A percentile compares a stretch with the other conserved stretches of the same genome.
Conservation (phyloP, 2,888 invertebrate genomes). For the Chalcosyrphus nemorum region DNA sequence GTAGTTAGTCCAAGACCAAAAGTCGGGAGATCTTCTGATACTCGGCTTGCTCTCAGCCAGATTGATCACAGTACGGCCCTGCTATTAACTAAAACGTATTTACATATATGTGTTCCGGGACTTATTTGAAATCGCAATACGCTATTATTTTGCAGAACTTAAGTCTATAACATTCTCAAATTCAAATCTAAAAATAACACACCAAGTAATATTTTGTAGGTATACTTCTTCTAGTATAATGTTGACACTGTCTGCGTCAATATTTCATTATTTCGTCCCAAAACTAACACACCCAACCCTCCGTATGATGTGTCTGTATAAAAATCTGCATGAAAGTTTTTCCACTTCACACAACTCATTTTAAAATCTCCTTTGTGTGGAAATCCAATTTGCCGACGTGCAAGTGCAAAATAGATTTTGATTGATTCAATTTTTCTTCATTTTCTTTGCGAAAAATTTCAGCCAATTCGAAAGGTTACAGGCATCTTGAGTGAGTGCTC, state of each 20-base stretch:
- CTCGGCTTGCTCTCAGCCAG: too few relatives aligned
- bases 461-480: conserved; percentile 25
- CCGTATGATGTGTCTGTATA: conserved; percentile 27
- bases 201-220: background rate
- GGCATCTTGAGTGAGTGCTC: conserved; percentile 23
- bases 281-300: background rate
- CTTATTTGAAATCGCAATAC: too few relatives aligned
- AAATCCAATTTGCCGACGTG: conserved; percentile 78
- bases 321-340: conserved; percentile 71
- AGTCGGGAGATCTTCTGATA: too few relatives aligned
- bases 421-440: conserved; percentile 79
- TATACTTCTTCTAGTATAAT: background rate
- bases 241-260: conserved; percentile 3
- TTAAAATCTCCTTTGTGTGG: conserved; percentile 52
- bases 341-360: conserved; percentile 68
- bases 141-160: too few relatives aligned
- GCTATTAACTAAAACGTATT: too few relatives aligned
- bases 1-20: too few relatives aligned
- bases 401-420: conserved; percentile 78
- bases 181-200: too few relatives aligned
- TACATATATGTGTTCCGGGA: too few relatives aligned
- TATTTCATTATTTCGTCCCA: conserved; percentile 6
- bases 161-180: too few relatives aligned
- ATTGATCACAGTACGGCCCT: too few relatives aligned
- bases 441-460: conserved; percentile 56